Evolutionary conservation across 2,113 vertebrate species (phyloP).

Genomic region (Delphinapterus leucas): DNA sequence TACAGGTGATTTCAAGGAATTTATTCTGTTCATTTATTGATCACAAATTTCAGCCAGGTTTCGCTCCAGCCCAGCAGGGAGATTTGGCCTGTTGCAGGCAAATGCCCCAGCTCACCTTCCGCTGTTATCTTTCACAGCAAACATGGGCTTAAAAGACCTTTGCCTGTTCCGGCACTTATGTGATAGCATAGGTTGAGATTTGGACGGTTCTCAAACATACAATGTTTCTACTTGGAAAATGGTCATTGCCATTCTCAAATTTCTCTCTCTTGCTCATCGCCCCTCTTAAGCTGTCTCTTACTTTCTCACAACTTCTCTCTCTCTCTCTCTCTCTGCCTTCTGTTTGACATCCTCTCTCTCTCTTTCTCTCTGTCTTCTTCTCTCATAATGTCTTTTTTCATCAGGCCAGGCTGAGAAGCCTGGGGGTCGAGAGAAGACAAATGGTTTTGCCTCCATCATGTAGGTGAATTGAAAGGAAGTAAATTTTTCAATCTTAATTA

Average conservation of each 20-base stretch:
- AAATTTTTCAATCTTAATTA: neutral
- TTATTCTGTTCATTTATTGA: neutral
- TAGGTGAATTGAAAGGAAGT: neutral
- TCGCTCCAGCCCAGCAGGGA: neutral
- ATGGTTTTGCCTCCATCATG: neutral
- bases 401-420: neutral
- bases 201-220: neutral
- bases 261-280: neutral
- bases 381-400: neutral
- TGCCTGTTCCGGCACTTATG: neutral
- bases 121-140: neutral
- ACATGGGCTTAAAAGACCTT: neutral
- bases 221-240: neutral
- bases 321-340: too few species aligned
- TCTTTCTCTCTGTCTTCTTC: neutral
- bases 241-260: neutral
- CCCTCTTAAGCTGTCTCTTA: neutral
- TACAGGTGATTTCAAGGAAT: neutral
- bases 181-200: neutral
- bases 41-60: neutral
- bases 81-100: neutral
- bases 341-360: neutral
- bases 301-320: neutral
- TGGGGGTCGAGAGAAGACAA: accelerated
- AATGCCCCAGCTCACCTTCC: neutral